These are phyloP conservation scores for Varanus komodoensis DNA, from an alignment of 2,113 vertebrate species.

Conservation along the genomic window DNA sequence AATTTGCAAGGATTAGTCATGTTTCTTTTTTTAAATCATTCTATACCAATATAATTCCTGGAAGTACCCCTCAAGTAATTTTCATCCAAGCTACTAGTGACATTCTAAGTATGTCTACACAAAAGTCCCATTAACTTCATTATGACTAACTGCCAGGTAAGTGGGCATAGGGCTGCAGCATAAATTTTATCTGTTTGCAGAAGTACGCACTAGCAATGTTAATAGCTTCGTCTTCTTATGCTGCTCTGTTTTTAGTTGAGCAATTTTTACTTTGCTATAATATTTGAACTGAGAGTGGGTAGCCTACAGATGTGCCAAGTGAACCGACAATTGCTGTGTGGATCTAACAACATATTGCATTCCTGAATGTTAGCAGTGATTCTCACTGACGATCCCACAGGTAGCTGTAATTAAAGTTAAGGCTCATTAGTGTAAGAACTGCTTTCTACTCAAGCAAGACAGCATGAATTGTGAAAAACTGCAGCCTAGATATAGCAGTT, in stretches of 20 bases:
- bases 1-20: background rate
- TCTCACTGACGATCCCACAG: background rate
- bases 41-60: background rate
- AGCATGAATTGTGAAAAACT: background rate
- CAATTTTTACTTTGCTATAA: background rate
- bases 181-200: background rate
- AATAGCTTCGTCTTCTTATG: background rate
- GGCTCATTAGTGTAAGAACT: background rate
- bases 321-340: background rate
- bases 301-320: background rate
- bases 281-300: background rate
- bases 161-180: too few relatives aligned
- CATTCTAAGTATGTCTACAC: too few relatives aligned
- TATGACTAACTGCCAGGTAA: too few relatives aligned
- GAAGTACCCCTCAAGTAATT: background rate
- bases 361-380: background rate
- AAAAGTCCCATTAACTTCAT: too few relatives aligned
- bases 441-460: slow-evolving; percentile 5
- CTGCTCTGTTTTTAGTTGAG: background rate
- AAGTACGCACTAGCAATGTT: background rate
- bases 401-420: background rate
- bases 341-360: background rate
- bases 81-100: background rate
- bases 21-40: background rate
- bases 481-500: background rate